Evolutionary conservation across 2,113 vertebrate species (phyloP).

Genomic region (Athene cunicularia): DNA sequence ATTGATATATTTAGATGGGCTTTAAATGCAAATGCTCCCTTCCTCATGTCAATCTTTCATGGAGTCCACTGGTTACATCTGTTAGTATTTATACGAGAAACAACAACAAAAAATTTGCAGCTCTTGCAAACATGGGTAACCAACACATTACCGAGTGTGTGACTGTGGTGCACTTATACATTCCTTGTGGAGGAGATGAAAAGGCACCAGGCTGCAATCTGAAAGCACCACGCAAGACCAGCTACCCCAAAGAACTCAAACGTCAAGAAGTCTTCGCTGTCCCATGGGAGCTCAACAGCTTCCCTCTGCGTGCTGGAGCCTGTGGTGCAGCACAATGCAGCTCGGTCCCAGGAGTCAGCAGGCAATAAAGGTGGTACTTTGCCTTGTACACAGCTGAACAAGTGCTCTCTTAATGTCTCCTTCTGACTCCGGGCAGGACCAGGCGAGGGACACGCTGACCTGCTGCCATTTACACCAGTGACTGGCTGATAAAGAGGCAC

Average conservation of each 20-base stretch:
- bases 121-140: constrained; percentile 62
- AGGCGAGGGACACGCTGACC: accelerated
- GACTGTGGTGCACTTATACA: constrained; percentile 3
- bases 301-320: not conserved
- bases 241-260: not conserved
- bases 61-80: constrained; percentile 43
- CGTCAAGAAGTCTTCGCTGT: accelerated
- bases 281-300: not conserved
- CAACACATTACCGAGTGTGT: constrained; percentile 34
- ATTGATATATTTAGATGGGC: constrained; percentile 32
- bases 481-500: not conserved
- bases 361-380: not conserved
- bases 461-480: accelerated
- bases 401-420: not conserved
- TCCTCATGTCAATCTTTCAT: not conserved
- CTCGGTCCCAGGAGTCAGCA: not conserved
- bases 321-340: not conserved
- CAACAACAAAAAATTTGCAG: constrained; percentile 61
- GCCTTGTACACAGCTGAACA: not conserved
- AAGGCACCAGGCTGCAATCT: not conserved
- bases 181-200: constrained; percentile 39
- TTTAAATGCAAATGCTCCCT: constrained; percentile 28
- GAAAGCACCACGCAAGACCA: not conserved
- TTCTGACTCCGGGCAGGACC: not conserved
- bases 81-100: constrained; percentile 55